Evolutionary conservation across 1,140 invertebrate species (phyloP), one percentile per base, ranked within the genome.

Genomic region (Diorhabda elongata): DNA sequence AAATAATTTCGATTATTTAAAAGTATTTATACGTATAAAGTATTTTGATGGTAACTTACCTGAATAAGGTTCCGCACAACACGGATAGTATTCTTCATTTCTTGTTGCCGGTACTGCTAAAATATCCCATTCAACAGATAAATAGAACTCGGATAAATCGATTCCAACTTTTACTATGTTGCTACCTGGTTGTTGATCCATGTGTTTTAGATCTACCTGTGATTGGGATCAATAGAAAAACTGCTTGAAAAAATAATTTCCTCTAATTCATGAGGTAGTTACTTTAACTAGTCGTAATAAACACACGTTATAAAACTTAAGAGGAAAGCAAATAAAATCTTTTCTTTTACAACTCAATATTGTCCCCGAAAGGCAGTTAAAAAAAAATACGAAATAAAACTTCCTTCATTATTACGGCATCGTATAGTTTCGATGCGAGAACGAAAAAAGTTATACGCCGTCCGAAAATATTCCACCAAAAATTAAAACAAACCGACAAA

Each of bases 111-210:
- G 93, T 11, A 95, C 93, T 76, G 92, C 91, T 8, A 95, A 83
- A 71, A 98, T 92, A 80, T 98, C 96, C 96, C 96, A 98, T 82
- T 98, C 96, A 0, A 98, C 95, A 5, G 92, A 96, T 45, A 94
- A 82, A 82, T 96, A 96, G 81, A 96, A 97, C 81, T 96, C 94
- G 65, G 88, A 93, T 64, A 97, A 82, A 85, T 96, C 93, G 68
- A 96, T 95, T 11, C 94, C 94, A 58, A 92, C 86, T 72, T 88
- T 86, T 2, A 94, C 91, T 2, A 92, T 82, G 82, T 91, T 94
- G 74, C 87, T 91, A 41, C 91, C 92, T 41, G 88, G 81, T 43
- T 80, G 78, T 82, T 92, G 90, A 71, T 93, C 87, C 84, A 93
- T 91, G 77, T 94, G 93, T 75, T 92, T 93, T 58, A 95, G 79